A percentile compares a stretch with the other conserved stretches of the same genome.
Conservation (phyloP, 2,888 invertebrate genomes). For the Parelbella ahira region DNA sequence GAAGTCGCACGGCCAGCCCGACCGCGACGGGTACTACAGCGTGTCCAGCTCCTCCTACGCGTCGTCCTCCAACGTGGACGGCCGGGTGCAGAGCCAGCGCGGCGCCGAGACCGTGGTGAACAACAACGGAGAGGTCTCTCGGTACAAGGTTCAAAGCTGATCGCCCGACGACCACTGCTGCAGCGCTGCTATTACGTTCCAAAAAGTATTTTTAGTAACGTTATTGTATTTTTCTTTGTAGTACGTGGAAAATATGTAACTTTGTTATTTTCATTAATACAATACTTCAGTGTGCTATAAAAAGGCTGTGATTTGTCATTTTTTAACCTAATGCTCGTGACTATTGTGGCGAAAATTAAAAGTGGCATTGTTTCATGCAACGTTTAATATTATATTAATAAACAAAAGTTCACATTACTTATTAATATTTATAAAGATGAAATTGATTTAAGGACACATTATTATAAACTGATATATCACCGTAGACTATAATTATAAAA, state of each 20-base stretch:
- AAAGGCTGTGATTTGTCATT: slow-evolving; percentile 23
- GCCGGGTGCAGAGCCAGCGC: slow-evolving; percentile 75
- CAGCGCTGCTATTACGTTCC: slow-evolving; percentile 9
- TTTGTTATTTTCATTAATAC: not conserved
- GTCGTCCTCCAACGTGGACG: slow-evolving; percentile 80
- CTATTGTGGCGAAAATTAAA: slow-evolving; percentile 1
- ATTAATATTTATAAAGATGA: no score
- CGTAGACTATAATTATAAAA: no score
- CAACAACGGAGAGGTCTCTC: slow-evolving; percentile 86
- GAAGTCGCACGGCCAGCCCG: slow-evolving; percentile 9
- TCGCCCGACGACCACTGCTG: not conserved
- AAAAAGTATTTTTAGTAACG: not conserved
- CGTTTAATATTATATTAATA: slow-evolving; percentile 5
- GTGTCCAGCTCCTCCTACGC: slow-evolving; percentile 84
- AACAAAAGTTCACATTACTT: no score
- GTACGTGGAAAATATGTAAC: no score
- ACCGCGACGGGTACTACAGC: slow-evolving; percentile 51
- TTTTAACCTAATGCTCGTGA: not conserved
- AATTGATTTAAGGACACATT: no score
- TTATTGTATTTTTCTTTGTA: not conserved
- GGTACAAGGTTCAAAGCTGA: slow-evolving; percentile 74
- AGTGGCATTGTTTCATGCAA: slow-evolving; percentile 13
- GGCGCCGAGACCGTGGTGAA: slow-evolving; percentile 84
- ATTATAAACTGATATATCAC: no score
- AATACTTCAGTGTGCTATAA: slow-evolving; percentile 8